Evolutionary conservation across 2,797 vertebrate genomes (phyloP).

Genomic region (Platyrinchus mystaceus): DNA sequence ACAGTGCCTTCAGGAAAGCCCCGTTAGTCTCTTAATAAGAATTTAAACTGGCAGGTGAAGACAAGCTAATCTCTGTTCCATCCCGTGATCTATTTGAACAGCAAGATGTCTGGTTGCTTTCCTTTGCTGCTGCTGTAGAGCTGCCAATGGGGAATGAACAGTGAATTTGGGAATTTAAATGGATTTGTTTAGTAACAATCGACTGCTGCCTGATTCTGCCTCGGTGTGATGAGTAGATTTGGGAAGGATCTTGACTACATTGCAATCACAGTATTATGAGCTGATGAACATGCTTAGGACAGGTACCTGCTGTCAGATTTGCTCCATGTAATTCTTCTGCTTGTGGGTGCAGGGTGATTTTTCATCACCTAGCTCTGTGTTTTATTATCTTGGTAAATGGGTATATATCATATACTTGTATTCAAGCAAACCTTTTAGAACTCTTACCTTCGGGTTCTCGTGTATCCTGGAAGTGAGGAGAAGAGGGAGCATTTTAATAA

Average conservation of each 20-base stretch:
- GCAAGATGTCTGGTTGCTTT: not conserved
- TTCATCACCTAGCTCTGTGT: not conserved
- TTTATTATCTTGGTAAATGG: not conserved
- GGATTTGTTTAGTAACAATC: not conserved
- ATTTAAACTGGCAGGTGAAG: not conserved
- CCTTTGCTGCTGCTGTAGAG: not conserved
- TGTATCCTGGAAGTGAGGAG: not conserved
- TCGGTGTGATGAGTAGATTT: accelerated
- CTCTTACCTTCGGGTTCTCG: not conserved
- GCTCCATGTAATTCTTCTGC: accelerated
- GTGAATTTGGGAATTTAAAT: not conserved
- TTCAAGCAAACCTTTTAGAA: not conserved
- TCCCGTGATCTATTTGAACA: not conserved
- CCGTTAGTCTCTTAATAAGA: not conserved
- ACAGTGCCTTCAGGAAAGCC: not conserved
- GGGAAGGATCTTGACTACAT: not conserved
- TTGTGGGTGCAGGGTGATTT: not conserved
- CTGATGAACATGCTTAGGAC: not conserved
- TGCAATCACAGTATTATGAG: not conserved
- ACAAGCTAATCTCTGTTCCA: not conserved
- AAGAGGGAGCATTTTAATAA: not conserved
- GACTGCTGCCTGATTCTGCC: not conserved
- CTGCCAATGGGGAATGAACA: not conserved
- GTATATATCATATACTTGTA: not conserved
- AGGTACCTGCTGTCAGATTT: not conserved